Evolutionary conservation across 2,888 invertebrate genomes (phyloP).

Genomic region (Sussaba pulchella): DNA sequence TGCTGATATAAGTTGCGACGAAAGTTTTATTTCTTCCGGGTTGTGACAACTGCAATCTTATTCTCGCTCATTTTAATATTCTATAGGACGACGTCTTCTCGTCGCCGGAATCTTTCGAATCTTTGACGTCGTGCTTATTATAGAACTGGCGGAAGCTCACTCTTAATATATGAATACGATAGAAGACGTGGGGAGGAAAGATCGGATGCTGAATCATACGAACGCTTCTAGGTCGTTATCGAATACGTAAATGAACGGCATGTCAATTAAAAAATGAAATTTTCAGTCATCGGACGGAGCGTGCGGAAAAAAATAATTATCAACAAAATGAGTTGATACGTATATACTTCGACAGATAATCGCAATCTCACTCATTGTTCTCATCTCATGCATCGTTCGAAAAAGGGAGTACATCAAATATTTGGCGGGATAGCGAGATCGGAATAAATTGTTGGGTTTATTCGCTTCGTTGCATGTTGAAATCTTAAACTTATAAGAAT

Average conservation of each 20-base stretch:
- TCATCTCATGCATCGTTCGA: no score
- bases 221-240: no score
- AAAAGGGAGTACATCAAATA: constrained; percentile 20
- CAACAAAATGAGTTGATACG: no score
- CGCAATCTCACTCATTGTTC: no score
- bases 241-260: no score
- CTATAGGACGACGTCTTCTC: constrained; percentile 15
- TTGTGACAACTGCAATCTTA: constrained; percentile 28
- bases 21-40: constrained; percentile 51
- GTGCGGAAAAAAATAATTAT: no score
- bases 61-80: constrained; percentile 29
- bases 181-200: no score
- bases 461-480: constrained; percentile 46
- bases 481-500: constrained; percentile 18
- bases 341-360: no score
- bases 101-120: constrained; percentile 34
- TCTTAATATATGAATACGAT: constrained; percentile 1
- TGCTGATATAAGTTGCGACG: constrained; percentile 38
- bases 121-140: constrained; percentile 27
- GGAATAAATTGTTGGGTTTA: constrained; percentile 42
- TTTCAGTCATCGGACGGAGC: no score
- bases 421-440: constrained; percentile 15
- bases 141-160: constrained; percentile 19
- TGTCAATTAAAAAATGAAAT: no score
- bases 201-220: no score